Base-by-base conservation (phyloP, 2,797 vertebrate genomes). In the Paratrypauchen microcephalus region DNA sequence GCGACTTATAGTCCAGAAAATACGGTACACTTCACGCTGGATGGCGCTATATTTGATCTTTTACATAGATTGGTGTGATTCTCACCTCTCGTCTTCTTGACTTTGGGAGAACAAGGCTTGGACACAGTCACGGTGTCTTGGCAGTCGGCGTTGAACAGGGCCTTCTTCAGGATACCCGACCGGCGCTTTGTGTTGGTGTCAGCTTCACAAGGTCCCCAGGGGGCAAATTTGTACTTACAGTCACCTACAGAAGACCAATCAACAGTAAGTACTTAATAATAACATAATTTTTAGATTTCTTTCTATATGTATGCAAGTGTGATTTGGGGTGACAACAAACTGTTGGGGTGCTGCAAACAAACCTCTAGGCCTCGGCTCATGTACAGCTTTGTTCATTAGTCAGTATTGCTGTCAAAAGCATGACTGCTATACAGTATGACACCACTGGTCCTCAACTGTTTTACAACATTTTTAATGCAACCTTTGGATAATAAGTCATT, bases 181-280 rank as follows among this genome's bases (percentile, higher is more conserved):
- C 96, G 93, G 62, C 87, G 93, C 88, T 96, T 97, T 81, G 94
- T 89, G 15, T 95, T 94, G 0, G 93, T 94, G 80, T 83, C 72
- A 6, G 89, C 67, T 1, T 96, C 95, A 1, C 97, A 98, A 1
- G 94, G 81, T 0, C 94, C 94, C 97, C 97, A 98, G 45, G 82
- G 94, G 54, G 93, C 93, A 66, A 98, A 98, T 89, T 95, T 97
- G 84, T 98, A 98, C 88, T 97, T 98, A 79, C 97, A 98, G 86
- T 98, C 97, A 0, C 94, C 97, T 98, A 87, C 41, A 56, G 78
- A 36, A 3, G n/a, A 0, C 0, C 13, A 28, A 6, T 41, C 36
- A 62, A 21, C 19, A 12, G 36, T 45, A 45, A 62, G 19, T 16
- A 63, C 39, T 36, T 28, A 6, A 18, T 52, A 9, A 19, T 8